Conservation (phyloP, 2,888 invertebrate genomes). For the Suillia variegata region DNA sequence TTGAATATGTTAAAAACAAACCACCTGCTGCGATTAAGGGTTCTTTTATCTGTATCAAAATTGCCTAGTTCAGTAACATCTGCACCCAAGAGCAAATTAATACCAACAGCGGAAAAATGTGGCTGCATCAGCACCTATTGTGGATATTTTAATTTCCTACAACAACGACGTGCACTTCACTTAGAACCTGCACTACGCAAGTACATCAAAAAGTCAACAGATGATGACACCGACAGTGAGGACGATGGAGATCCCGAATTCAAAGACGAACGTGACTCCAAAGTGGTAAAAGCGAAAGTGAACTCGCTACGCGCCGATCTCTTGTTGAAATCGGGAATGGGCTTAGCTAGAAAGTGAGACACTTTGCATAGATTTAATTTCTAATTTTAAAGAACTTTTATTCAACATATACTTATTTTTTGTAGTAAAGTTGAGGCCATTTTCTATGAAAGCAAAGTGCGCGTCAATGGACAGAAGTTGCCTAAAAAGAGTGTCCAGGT, state of each 20-base stretch:
- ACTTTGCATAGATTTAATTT: too few relatives aligned
- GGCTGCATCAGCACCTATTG: too few relatives aligned
- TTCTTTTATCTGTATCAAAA: too few relatives aligned
- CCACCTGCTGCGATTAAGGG: too few relatives aligned
- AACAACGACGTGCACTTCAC: too few relatives aligned
- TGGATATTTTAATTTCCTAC: too few relatives aligned
- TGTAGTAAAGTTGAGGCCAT: conserved; percentile 77
- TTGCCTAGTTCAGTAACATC: too few relatives aligned
- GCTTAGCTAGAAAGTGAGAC: conserved; percentile 75
- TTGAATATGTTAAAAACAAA: too few relatives aligned
- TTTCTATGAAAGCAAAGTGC: conserved; percentile 81
- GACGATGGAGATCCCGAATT: conserved; percentile 61
- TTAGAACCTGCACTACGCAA: background rate
- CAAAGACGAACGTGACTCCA: conserved; percentile 68
- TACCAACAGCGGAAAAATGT: too few relatives aligned
- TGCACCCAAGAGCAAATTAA: too few relatives aligned
- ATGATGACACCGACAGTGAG: conserved; percentile 64
- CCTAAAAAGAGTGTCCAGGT: conserved; percentile 76
- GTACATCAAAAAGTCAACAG: conserved; percentile 35
- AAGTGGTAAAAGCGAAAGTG: conserved; percentile 68
- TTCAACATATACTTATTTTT: background rate
- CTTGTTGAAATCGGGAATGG: conserved; percentile 72
- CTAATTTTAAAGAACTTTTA: conserved; percentile 6
- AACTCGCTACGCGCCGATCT: conserved; percentile 74
- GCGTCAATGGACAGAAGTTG: conserved; percentile 78